Percentiles rank a stretch among this genome's conserved stretches.
Conservation (phyloP, 2,113 vertebrate species). For the Sarotherodon lohbergeri region DNA sequence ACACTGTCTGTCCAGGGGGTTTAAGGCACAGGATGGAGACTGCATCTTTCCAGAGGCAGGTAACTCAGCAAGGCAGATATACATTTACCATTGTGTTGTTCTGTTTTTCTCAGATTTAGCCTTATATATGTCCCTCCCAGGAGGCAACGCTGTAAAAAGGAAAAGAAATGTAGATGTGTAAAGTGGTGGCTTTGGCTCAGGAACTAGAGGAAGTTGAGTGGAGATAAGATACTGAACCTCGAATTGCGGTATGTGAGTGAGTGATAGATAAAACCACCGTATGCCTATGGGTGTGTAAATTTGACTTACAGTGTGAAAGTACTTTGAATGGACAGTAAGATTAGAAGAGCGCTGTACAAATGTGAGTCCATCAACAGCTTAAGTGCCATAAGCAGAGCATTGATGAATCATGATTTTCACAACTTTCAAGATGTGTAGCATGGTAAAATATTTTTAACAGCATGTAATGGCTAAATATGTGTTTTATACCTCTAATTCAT, state of each 20-base stretch:
- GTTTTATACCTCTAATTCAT: constrained; percentile 28
- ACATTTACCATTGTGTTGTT: constrained; percentile 1
- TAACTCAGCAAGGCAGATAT: background rate
- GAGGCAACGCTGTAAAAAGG: background rate
- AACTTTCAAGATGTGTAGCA: background rate
- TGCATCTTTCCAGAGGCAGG: constrained; percentile 19
- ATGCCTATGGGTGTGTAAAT: background rate
- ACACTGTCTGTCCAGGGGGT: constrained; percentile 32
- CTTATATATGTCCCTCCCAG: constrained; percentile 4
- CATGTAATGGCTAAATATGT: constrained; percentile 3
- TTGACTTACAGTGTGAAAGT: background rate
- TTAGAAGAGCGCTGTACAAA: background rate
- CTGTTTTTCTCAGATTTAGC: background rate
- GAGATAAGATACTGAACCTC: background rate
- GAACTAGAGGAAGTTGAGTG: background rate
- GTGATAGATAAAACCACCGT: background rate
- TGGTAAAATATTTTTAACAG: constrained; percentile 4
- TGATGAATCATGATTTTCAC: background rate
- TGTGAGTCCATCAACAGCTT: background rate
- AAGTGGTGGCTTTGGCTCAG: background rate
- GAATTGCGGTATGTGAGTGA: background rate
- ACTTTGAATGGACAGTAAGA: background rate
- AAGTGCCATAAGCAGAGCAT: background rate
- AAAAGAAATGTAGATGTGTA: background rate
- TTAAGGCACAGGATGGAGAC: constrained; percentile 18